phyloP scores from a whole-genome alignment of 23 tunicate genomes.

The Diplosoma virens region DNA sequence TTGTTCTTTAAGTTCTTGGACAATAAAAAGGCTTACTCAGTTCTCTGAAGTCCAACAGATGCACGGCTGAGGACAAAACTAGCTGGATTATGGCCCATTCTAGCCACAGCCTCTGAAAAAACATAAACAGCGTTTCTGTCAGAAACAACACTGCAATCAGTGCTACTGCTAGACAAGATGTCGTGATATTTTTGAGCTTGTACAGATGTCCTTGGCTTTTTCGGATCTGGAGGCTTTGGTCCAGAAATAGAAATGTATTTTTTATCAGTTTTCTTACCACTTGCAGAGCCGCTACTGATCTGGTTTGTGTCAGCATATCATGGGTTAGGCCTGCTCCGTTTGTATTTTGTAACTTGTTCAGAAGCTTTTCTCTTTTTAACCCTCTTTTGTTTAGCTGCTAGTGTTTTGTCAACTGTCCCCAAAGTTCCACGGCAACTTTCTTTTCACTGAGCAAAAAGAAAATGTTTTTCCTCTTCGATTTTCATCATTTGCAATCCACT shows the following conservation, averaged over 20 bases:
- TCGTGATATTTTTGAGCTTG: background rate
- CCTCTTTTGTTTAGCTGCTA: background rate
- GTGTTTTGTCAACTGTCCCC: background rate
- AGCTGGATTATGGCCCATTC: background rate
- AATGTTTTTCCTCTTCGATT: background rate
- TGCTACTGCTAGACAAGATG: background rate
- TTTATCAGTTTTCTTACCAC: background rate
- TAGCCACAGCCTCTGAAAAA: background rate
- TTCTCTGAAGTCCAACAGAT: background rate
- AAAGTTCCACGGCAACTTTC: background rate
- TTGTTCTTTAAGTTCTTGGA: background rate
- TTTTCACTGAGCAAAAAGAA: background rate
- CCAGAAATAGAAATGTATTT: background rate
- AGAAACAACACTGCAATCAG: background rate
- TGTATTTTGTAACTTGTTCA: too few species aligned
- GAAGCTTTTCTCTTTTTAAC: too few species aligned
- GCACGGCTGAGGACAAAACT: background rate
- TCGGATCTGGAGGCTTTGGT: slow-evolving; percentile 9
- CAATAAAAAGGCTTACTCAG: background rate
- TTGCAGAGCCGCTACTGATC: background rate
- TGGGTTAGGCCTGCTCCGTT: too few species aligned
- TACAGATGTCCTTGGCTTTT: background rate
- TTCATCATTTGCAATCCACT: background rate
- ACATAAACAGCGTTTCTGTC: background rate
- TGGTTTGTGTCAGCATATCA: slow-evolving; percentile 4